These are phyloP conservation scores for Thunnus thynnus DNA, from an alignment of 2,113 vertebrate species.

Conservation along the genomic window DNA sequence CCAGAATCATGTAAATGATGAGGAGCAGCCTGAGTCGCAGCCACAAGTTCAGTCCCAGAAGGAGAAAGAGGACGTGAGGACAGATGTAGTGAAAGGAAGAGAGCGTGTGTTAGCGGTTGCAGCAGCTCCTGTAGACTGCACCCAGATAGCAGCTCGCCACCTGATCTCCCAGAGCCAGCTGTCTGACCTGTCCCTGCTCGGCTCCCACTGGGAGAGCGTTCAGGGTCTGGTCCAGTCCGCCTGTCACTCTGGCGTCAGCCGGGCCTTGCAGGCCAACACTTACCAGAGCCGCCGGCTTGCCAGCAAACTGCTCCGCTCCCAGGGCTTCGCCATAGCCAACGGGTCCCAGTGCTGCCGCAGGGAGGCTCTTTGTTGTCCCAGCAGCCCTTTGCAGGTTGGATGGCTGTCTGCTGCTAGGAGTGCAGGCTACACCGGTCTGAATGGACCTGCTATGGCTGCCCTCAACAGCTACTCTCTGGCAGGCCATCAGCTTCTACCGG, in stretches of 20 bases:
- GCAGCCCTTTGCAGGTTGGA: constrained; percentile 71
- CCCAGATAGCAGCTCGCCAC: constrained; percentile 79
- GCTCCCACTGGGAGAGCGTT: constrained; percentile 94
- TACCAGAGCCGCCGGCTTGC: constrained; percentile 89
- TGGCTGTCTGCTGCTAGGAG: constrained; percentile 68
- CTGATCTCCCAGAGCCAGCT: constrained; percentile 90
- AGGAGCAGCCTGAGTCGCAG: constrained; percentile 58
- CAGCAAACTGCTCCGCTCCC: constrained; percentile 85
- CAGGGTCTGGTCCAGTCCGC: constrained; percentile 92
- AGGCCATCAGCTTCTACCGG: constrained; percentile 79
- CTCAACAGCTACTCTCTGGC: constrained; percentile 81
- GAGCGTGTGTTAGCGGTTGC: constrained; percentile 29
- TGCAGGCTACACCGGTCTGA: constrained; percentile 66
- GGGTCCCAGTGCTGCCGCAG: constrained; percentile 84
- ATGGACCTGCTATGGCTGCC: constrained; percentile 39
- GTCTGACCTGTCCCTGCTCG: constrained; percentile 90
- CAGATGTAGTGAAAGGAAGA: constrained; percentile 52
- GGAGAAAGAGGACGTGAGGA: constrained; percentile 59
- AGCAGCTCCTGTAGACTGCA: constrained; percentile 74
- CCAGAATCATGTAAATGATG: constrained; percentile 4
- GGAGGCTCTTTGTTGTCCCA: constrained; percentile 76
- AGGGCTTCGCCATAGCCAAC: constrained; percentile 82
- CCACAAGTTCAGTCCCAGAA: constrained; percentile 23
- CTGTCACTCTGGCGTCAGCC: constrained; percentile 81
- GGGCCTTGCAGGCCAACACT: constrained; percentile 86